Conservation (phyloP, 1,140 invertebrate genomes). For the Drosophila teissieri region DNA sequence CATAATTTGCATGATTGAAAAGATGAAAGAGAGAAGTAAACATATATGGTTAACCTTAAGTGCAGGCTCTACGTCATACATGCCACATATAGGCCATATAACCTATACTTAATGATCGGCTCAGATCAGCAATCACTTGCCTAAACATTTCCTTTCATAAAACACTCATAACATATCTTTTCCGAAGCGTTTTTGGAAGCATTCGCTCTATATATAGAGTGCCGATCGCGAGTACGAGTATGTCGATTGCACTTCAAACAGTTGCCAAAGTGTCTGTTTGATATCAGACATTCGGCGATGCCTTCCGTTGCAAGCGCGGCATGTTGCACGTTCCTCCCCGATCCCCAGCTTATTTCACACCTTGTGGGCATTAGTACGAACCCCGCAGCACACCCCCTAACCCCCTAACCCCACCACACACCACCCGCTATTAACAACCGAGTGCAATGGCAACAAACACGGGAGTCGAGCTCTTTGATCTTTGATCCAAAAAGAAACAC, state of each 20-base stretch:
- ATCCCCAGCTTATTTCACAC: conserved; percentile 62
- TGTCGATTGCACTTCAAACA: conserved; percentile 77
- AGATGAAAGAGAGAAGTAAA: neutral
- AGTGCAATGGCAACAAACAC: conserved; percentile 80
- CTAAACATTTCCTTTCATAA: conserved; percentile 50
- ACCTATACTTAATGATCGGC: conserved; percentile 18
- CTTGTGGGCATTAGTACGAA: conserved; percentile 28
- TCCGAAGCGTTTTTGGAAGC: neutral
- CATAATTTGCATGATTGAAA: neutral
- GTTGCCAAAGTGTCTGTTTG: conserved; percentile 80
- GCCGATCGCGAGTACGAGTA: conserved; percentile 51
- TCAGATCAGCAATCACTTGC: conserved; percentile 45
- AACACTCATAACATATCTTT: conserved; percentile 22
- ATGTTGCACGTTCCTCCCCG: conserved; percentile 17
- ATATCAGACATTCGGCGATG: conserved; percentile 72
- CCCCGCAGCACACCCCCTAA: neutral
- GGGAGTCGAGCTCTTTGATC: conserved; percentile 69
- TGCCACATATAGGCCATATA: neutral
- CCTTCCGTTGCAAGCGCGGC: conserved; percentile 49
- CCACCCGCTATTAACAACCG: conserved; percentile 43
- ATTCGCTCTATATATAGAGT: conserved; percentile 31
- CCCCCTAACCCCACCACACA: conserved; percentile 6
- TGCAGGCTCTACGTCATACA: conserved; percentile 11
- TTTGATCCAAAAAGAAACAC: conserved; percentile 52
- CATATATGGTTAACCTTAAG: neutral